Percentiles rank a stretch among this genome's conserved stretches.
Conservation (phyloP, 2,113 vertebrate species). For the Psittacula cyanocephala region DNA sequence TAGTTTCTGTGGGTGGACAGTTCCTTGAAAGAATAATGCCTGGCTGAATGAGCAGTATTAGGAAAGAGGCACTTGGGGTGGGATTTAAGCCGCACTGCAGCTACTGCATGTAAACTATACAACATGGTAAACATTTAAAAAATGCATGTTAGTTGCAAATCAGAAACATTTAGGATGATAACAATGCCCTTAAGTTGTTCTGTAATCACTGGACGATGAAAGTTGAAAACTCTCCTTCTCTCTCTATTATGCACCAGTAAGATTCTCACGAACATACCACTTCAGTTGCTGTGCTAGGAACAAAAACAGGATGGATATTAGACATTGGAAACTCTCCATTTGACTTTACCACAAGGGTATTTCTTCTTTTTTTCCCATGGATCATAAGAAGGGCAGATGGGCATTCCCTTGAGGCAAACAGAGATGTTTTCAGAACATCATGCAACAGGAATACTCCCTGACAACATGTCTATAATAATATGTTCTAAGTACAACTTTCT, state of each 20-base stretch:
- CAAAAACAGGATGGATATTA: slow-evolving; percentile 52
- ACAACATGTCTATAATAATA: slow-evolving; percentile 44
- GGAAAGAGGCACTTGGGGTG: background rate
- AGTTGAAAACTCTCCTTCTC: background rate
- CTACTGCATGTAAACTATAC: background rate
- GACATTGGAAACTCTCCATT: slow-evolving; percentile 49
- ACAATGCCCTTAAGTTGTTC: background rate
- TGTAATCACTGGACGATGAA: background rate
- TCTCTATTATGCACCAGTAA: background rate
- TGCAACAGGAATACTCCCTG: slow-evolving; percentile 55
- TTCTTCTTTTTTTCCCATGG: slow-evolving; percentile 52
- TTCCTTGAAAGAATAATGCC: slow-evolving; percentile 25
- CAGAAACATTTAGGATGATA: background rate
- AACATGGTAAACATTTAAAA: background rate
- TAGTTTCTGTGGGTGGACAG: background rate
- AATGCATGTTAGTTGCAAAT: background rate
- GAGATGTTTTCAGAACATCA: slow-evolving; percentile 58
- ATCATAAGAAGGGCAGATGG: slow-evolving; percentile 40
- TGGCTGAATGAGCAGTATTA: background rate
- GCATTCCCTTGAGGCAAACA: slow-evolving; percentile 54
- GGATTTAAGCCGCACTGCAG: background rate
- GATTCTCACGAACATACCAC: background rate
- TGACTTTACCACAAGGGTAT: slow-evolving; percentile 33
- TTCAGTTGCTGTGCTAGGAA: slow-evolving; percentile 5
- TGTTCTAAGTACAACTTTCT: slow-evolving; percentile 24